phyloP scores from a whole-genome alignment of 2,113 vertebrate species.

The Lepisosteus osseus region DNA sequence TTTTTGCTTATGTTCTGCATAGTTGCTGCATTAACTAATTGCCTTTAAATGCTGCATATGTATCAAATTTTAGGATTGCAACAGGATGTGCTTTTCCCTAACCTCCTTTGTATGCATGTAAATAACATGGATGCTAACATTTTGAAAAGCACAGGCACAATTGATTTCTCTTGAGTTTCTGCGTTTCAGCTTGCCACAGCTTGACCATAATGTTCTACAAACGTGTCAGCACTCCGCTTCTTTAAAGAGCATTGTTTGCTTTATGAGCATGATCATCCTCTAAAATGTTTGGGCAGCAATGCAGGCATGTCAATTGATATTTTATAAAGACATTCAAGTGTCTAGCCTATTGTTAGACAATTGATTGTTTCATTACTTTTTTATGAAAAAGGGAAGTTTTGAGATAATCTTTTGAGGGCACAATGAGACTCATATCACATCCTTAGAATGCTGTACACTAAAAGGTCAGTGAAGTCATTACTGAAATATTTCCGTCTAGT shows the following conservation, averaged over 20 bases:
- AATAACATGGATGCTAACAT: too few species aligned
- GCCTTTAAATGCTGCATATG: too few species aligned
- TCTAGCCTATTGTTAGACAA: not conserved
- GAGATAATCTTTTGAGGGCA: constrained; percentile 1
- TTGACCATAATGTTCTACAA: too few species aligned
- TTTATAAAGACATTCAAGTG: not conserved
- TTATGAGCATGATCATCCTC: not conserved
- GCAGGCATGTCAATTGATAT: not conserved
- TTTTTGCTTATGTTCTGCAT: too few species aligned
- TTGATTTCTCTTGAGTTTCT: too few species aligned
- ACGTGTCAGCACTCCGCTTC: too few species aligned
- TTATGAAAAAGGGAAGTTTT: constrained; percentile 31
- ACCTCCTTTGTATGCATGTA: too few species aligned
- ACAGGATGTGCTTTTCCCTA: too few species aligned
- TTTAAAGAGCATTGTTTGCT: not conserved
- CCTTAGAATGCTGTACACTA: constrained; percentile 28
- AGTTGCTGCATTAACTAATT: too few species aligned
- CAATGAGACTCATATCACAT: constrained; percentile 19
- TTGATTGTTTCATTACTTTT: not conserved
- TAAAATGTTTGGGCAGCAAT: not conserved
- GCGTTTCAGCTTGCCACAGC: too few species aligned
- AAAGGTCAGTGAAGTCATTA: constrained; percentile 47
- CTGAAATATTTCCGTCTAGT: constrained; percentile 62
- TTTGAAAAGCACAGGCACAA: too few species aligned
- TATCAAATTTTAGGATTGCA: too few species aligned